These are phyloP conservation scores for Python bivittatus DNA, from an alignment of 2,113 vertebrate species.

Conservation along the genomic window DNA sequence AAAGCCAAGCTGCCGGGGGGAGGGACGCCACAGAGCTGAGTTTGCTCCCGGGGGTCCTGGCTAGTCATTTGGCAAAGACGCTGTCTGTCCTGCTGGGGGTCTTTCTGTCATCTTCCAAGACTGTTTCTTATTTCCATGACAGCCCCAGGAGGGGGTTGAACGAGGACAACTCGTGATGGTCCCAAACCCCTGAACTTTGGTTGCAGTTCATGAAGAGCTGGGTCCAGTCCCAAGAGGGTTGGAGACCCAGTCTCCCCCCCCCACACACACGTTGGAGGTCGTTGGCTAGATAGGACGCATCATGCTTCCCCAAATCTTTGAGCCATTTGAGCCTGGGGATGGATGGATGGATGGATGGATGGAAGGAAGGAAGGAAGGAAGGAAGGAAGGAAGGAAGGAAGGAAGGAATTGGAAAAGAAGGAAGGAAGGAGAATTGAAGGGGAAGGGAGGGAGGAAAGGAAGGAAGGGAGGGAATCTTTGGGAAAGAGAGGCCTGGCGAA, in stretches of 20 bases:
- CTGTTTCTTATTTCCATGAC: background rate
- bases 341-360: background rate
- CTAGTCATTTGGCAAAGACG: too few species aligned
- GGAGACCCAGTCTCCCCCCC: background rate
- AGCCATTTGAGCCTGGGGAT: background rate
- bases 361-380: too few species aligned
- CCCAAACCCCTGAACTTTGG: too few species aligned
- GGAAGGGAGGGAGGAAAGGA: too few species aligned
- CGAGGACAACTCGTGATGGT: too few species aligned
- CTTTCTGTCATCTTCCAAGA: background rate
- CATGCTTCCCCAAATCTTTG: background rate
- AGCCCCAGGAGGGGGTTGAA: too few species aligned
- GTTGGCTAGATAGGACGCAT: background rate
- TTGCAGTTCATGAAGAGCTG: too few species aligned
- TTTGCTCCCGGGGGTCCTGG: background rate
- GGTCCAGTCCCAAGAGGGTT: too few species aligned
- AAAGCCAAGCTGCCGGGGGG: background rate
- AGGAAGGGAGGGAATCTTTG: too few species aligned
- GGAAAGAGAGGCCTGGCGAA: background rate
- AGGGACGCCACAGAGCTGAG: background rate
- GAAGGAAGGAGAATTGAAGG: too few species aligned
- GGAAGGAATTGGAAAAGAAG: too few species aligned
- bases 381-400: too few species aligned
- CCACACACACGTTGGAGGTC: background rate
- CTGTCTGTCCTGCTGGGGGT: background rate